These are phyloP conservation scores for Isurus oxyrinchus DNA, from an alignment of 2,113 vertebrate species.

Conservation along the genomic window DNA sequence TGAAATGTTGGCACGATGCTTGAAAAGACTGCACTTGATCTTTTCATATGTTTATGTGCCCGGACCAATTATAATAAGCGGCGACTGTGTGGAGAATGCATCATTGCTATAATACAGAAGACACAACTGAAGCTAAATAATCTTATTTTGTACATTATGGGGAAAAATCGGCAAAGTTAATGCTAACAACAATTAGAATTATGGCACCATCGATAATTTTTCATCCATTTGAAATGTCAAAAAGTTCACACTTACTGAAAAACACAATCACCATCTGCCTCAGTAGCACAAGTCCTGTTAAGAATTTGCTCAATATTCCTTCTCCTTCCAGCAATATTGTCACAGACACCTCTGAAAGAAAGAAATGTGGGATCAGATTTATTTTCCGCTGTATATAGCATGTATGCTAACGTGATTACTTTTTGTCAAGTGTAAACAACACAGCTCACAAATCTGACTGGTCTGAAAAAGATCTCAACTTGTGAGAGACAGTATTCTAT, in stretches of 20 bases:
- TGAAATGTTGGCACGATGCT: too few species aligned
- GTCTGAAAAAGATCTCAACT: neutral
- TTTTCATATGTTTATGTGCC: neutral
- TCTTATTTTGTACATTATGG: neutral
- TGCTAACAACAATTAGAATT: neutral
- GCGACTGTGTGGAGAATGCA: neutral
- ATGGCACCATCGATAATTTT: neutral
- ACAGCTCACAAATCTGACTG: neutral
- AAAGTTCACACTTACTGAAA: slow-evolving; percentile 25
- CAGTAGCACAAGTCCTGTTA: neutral
- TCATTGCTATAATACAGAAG: neutral
- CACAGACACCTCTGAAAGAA: neutral
- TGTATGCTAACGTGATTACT: neutral
- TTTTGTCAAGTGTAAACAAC: neutral
- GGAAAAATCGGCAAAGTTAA: neutral
- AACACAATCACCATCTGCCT: neutral
- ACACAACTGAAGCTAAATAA: neutral
- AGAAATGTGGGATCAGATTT: neutral
- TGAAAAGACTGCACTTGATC: too few species aligned
- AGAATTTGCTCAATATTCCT: slow-evolving; percentile 1
- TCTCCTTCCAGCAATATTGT: slow-evolving; percentile 7
- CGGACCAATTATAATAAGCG: neutral
- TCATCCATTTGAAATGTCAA: neutral
- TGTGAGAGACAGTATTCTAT: neutral
- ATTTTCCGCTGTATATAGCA: neutral